Conservation (phyloP, 2,888 invertebrate genomes). For the Eupithecia pulchellata region DNA sequence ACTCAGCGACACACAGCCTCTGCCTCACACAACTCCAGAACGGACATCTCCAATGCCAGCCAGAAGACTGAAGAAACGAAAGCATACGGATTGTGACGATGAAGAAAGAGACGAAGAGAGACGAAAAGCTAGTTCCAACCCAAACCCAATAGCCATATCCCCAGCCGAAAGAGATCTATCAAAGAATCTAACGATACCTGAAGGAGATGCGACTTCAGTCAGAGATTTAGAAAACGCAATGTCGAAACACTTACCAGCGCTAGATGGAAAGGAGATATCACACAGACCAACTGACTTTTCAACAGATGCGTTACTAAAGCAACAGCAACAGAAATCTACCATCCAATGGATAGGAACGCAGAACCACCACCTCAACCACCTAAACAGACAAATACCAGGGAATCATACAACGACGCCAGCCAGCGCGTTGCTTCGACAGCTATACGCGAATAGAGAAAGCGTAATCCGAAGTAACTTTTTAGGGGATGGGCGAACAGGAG, state of each 20-base stretch:
- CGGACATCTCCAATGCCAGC: conserved; percentile 86
- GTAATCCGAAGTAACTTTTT: conserved; percentile 95
- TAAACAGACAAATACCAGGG: conserved; percentile 86
- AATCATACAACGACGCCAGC: conserved; percentile 90
- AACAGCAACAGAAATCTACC: conserved; percentile 90
- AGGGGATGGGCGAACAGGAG: conserved; percentile 78
- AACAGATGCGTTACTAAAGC: conserved; percentile 92
- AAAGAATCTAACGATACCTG: conserved; percentile 73
- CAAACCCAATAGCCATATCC: conserved; percentile 75
- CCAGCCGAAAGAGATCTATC: conserved; percentile 77
- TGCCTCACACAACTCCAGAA: conserved; percentile 75
- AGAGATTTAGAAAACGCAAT: conserved; percentile 98
- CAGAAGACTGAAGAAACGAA: conserved; percentile 85
- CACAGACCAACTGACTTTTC: conserved; percentile 95
- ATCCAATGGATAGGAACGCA: conserved; percentile 98
- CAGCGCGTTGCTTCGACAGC: conserved; percentile 93
- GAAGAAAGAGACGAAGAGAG: conserved; percentile 78
- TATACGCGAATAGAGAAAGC: conserved; percentile 97
- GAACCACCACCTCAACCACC: conserved; percentile 86
- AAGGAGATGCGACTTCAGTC: conserved; percentile 88
- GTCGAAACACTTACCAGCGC: conserved; percentile 95
- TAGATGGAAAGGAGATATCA: conserved; percentile 83
- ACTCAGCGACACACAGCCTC: conserved; percentile 73
- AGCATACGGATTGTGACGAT: conserved; percentile 79
- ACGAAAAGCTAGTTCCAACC: conserved; percentile 68